phyloP scores from a whole-genome alignment of 2,888 invertebrate genomes.

The Eilema sororculum region DNA sequence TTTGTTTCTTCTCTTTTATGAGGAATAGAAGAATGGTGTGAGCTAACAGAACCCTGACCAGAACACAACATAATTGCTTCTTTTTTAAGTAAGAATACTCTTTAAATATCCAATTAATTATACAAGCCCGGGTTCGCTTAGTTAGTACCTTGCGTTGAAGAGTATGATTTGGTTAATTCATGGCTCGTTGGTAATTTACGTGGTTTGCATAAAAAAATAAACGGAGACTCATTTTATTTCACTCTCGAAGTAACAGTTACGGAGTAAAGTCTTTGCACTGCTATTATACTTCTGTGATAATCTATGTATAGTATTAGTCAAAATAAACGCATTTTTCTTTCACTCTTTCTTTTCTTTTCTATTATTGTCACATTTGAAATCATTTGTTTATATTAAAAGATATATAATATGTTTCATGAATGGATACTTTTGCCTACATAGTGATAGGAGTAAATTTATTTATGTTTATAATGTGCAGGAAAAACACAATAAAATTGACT shows the following conservation, averaged over 20 bases:
- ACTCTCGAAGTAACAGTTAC: conserved; percentile 3
- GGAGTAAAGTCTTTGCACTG: background rate
- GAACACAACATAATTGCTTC: background rate
- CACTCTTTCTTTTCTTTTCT: background rate
- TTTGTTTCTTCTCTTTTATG: conserved; percentile 61
- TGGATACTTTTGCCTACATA: too few relatives aligned
- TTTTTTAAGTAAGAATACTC: background rate
- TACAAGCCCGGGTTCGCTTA: conserved; percentile 20
- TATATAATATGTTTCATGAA: too few relatives aligned
- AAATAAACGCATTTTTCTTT: background rate
- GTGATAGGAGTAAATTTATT: too few relatives aligned
- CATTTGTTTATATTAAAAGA: too few relatives aligned
- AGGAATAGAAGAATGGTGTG: conserved; percentile 38
- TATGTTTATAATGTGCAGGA: too few relatives aligned
- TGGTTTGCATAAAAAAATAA: conserved; percentile 21
- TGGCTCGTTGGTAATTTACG: conserved; percentile 11
- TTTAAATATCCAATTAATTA: conserved; percentile 23
- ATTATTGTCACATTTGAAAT: too few relatives aligned
- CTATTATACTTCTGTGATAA: background rate
- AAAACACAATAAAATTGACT: too few relatives aligned
- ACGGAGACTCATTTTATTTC: conserved; percentile 3
- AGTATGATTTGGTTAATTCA: conserved; percentile 22
- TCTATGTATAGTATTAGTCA: background rate
- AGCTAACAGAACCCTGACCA: conserved; percentile 9
- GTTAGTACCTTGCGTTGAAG: conserved; percentile 17